Percentiles rank a stretch among this genome's conserved stretches.
These are phyloP conservation scores for Nothocercus julius DNA, from an alignment of 2,113 vertebrate species.

Conservation along the genomic window DNA sequence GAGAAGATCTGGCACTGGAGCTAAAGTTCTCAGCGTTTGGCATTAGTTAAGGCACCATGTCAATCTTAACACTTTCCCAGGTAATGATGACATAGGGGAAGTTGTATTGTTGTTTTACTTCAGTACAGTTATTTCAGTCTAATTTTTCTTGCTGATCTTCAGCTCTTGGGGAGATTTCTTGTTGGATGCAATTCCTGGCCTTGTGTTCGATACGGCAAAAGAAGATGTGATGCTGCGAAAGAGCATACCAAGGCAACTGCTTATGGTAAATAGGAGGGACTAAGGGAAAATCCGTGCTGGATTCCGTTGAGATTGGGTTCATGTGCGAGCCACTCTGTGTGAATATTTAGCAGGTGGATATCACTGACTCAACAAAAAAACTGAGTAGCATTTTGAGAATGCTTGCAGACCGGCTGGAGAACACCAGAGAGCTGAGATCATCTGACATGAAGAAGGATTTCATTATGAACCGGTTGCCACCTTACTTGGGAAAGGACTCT, in stretches of 20 bases:
- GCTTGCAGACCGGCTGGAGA: constrained; percentile 82
- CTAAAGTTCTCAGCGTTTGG: neutral
- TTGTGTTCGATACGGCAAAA: constrained; percentile 84
- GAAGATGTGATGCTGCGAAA: constrained; percentile 76
- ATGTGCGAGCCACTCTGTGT: neutral
- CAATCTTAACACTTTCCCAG: neutral
- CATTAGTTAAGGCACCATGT: neutral
- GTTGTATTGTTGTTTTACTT: neutral
- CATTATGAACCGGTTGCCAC: constrained; percentile 83
- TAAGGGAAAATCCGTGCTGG: neutral
- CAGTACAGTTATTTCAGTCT: neutral
- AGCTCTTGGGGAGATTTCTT: constrained; percentile 92
- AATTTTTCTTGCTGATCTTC: neutral
- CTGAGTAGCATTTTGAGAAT: constrained; percentile 79
- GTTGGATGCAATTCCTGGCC: constrained; percentile 83
- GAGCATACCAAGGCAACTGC: constrained; percentile 82
- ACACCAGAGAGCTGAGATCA: constrained; percentile 70
- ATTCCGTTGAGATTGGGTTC: neutral
- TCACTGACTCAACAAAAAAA: constrained; percentile 12
- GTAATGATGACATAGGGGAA: neutral
- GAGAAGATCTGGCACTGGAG: neutral
- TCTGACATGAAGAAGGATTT: constrained; percentile 91
- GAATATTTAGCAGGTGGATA: constrained; percentile 72
- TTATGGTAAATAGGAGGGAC: constrained; percentile 77
- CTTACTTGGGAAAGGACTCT: constrained; percentile 64